These are phyloP conservation scores for Siphlonurus alternatus DNA, from an alignment of 2,888 invertebrate genomes.

Conservation along the genomic window DNA sequence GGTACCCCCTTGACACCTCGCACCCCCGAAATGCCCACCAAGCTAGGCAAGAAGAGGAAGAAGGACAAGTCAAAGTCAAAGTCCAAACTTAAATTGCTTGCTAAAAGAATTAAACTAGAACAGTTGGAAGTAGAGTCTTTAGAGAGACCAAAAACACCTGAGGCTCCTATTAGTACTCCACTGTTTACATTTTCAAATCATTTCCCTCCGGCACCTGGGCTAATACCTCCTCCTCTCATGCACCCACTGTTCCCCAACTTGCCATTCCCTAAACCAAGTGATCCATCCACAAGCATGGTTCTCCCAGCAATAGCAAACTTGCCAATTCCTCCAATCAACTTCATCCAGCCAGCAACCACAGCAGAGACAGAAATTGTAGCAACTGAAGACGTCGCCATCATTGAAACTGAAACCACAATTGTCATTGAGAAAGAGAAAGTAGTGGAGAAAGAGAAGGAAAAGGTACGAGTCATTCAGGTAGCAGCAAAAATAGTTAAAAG, in stretches of 20 bases:
- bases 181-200: conserved; percentile 28
- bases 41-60: conserved; percentile 34
- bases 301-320: conserved; percentile 41
- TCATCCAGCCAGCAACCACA: conserved; percentile 10
- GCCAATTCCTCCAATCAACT: conserved; percentile 36
- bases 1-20: conserved; percentile 36
- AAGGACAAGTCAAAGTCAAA: conserved; percentile 21
- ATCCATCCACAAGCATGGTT: conserved; percentile 10
- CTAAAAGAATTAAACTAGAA: neutral
- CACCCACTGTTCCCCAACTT: conserved; percentile 34
- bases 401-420: neutral
- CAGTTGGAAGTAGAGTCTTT: conserved; percentile 14
- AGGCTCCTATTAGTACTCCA: conserved; percentile 27
- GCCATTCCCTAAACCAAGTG: conserved; percentile 20
- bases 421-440: neutral
- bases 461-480: no score
- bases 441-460: neutral
- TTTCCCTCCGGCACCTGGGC: conserved; percentile 24
- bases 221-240: conserved; percentile 37
- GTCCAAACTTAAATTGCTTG: conserved; percentile 12
- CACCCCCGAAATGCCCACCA: conserved; percentile 37
- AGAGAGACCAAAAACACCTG: conserved; percentile 23
- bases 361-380: conserved; percentile 5
- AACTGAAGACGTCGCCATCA: neutral
- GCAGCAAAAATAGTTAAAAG: no score